Percentiles rank a stretch among this genome's conserved stretches.
Evolutionary conservation across 2,113 vertebrate species (phyloP).

Genomic region (Cephalopholis sonnerati): DNA sequence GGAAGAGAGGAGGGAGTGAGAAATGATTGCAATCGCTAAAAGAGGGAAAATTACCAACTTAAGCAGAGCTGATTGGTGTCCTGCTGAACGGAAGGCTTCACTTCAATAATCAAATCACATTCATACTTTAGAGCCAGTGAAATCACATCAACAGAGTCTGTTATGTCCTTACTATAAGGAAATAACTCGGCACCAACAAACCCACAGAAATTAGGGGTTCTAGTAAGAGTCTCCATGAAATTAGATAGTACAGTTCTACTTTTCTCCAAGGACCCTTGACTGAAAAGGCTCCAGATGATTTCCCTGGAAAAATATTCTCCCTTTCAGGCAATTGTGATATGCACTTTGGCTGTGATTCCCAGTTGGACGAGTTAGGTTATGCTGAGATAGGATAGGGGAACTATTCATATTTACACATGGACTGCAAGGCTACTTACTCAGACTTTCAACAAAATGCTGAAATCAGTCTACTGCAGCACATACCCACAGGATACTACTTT

Average conservation of each 20-base stretch:
- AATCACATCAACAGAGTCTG: conserved; percentile 18
- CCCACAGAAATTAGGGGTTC: conserved; percentile 7
- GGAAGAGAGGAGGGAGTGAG: conserved; percentile 31
- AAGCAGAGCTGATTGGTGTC: conserved; percentile 73
- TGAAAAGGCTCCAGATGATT: conserved; percentile 33
- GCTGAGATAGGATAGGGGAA: conserved; percentile 10
- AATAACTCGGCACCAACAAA: conserved; percentile 28
- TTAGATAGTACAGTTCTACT: conserved; percentile 21
- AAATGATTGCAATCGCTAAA: conserved; percentile 68
- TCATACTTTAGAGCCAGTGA: conserved; percentile 30
- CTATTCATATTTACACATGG: conserved; percentile 16
- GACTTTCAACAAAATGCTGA: conserved; percentile 10
- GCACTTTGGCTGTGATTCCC: conserved; percentile 45
- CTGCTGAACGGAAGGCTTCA: conserved; percentile 63
- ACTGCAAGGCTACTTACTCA: not conserved
- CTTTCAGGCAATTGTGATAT: conserved; percentile 51
- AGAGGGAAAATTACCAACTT: conserved; percentile 70
- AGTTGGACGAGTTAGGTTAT: conserved; percentile 15
- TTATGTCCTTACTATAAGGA: conserved; percentile 17
- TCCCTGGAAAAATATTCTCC: conserved; percentile 31
- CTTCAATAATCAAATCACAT: conserved; percentile 63
- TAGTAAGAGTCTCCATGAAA: conserved; percentile 31
- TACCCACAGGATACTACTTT: not conserved
- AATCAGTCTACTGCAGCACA: conserved; percentile 21
- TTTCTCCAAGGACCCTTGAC: conserved; percentile 38